These are phyloP conservation scores for Petroica traversi DNA, from an alignment of 2,113 vertebrate genomes.

Conservation along the genomic window DNA sequence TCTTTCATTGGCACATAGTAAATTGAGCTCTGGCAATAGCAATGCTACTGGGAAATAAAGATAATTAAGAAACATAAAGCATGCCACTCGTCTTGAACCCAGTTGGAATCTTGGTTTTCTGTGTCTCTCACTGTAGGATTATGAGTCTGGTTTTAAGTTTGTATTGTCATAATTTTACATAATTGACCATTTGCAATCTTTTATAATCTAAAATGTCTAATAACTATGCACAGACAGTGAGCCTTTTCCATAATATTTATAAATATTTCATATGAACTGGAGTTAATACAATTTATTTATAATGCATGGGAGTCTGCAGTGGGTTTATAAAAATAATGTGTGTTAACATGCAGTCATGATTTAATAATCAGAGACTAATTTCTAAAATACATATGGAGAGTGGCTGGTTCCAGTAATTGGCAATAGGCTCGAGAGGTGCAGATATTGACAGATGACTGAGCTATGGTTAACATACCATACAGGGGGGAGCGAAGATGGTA, in stretches of 20 bases:
- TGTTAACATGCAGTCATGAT: slow-evolving; percentile 63
- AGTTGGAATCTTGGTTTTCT: slow-evolving; percentile 60
- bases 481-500: neutral
- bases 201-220: slow-evolving; percentile 61
- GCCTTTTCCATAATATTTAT: slow-evolving; percentile 57
- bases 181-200: slow-evolving; percentile 60
- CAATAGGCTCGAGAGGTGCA: neutral
- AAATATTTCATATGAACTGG: slow-evolving; percentile 68
- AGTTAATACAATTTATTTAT: slow-evolving; percentile 68
- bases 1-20: slow-evolving; percentile 70
- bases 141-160: slow-evolving; percentile 44
- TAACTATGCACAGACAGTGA: slow-evolving; percentile 62
- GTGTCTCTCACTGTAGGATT: slow-evolving; percentile 50
- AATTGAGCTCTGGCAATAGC: slow-evolving; percentile 73
- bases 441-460: neutral
- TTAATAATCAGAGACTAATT: slow-evolving; percentile 65
- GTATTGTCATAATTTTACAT: slow-evolving; percentile 56
- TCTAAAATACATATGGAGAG: slow-evolving; percentile 12
- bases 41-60: slow-evolving; percentile 75
- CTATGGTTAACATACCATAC: neutral
- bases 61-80: slow-evolving; percentile 83
- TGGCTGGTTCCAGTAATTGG: neutral
- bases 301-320: slow-evolving; percentile 51
- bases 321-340: slow-evolving; percentile 64
- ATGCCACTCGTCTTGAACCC: slow-evolving; percentile 70